Base-by-base conservation (phyloP, 2,888 invertebrate genomes). In the Atrina japonica region DNA sequence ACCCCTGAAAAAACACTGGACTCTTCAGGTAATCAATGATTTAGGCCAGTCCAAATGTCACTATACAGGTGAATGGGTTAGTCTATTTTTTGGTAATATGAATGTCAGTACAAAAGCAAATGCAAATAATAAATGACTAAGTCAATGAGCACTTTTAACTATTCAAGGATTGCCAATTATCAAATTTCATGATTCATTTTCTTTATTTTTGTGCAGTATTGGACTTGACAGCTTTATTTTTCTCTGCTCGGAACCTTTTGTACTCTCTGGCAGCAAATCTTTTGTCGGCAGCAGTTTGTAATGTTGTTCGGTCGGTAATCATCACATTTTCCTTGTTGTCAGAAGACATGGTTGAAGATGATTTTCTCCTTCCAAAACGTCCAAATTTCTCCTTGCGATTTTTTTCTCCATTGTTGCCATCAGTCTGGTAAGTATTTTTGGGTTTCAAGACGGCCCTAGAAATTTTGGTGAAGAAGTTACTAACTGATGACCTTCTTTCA, bases 401-500 rank as follows among this genome's bases (percentile, higher is more conserved):
- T 60, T 67, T 50, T 7, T 53, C 23, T 40, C 18, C 25, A 16
- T 5, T n/a, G n/a, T 41, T 53, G 7, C 25, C 59, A 9, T 63
- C 61, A 0, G 64, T 41, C 1, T 63, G 68, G 2, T 77, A 74
- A 0, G 72, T 70, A 63, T 83, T 84, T 40, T 80, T 78, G 7
- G 83, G 85, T 58, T 81, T 81, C 11, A 86, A 70, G 0, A 85
- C 85, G 9, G 82, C 81, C 14, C 85, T 73, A 1, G 86, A 83
- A 16, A 87, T 71, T 61, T 82, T 83, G 58, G 78, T 86, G 58
- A 84, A 81, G 63, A 87, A 85, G 52, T 82, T 82, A 21, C 83
- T 77, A 27, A 83, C 73, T 3, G 82, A 81, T 0, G 84, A 79
- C 50, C 79, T 82, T 60, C 81, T 82, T n/a, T 85, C 84, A 0